Evolutionary conservation across 2,888 invertebrate genomes (phyloP).

Genomic region (Acronicta alni): DNA sequence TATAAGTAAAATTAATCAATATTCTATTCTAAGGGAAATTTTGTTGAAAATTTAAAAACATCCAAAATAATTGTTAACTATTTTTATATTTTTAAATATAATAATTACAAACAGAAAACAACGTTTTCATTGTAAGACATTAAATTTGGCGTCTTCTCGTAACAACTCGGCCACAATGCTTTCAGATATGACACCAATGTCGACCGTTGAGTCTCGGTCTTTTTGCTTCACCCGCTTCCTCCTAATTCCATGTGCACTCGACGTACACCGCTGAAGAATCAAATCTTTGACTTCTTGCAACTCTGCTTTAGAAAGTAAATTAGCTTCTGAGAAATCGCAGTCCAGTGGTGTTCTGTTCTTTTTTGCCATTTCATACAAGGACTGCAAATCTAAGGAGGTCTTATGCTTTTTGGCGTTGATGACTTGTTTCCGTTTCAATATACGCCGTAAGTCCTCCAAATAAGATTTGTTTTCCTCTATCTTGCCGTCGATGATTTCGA

Average conservation of each 20-base stretch:
- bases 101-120: conserved; percentile 46
- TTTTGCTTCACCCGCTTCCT: conserved; percentile 64
- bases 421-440: conserved; percentile 70
- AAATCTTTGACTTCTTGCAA: conserved; percentile 76
- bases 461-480: conserved; percentile 76
- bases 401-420: conserved; percentile 62
- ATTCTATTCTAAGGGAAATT: background rate
- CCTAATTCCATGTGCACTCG: conserved; percentile 74
- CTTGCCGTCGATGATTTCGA: conserved; percentile 80
- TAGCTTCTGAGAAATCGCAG: conserved; percentile 62
- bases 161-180: conserved; percentile 70
- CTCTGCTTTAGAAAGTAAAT: conserved; percentile 72
- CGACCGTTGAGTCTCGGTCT: conserved; percentile 12
- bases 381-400: conserved; percentile 69
- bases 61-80: conserved; percentile 31
- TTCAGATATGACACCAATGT: conserved; percentile 62
- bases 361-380: conserved; percentile 77
- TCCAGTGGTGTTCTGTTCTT: conserved; percentile 60
- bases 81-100: conserved; percentile 36
- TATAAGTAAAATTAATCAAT: background rate
- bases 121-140: conserved; percentile 46
- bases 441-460: conserved; percentile 74
- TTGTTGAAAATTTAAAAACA: conserved; percentile 3
- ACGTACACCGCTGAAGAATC: conserved; percentile 70
- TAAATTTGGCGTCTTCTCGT: conserved; percentile 45